Evolutionary conservation across 2,113 vertebrate genomes (phyloP), one percentile per base, ranked within the genome.

Genomic region (Pelvicachromis taeniatus): DNA sequence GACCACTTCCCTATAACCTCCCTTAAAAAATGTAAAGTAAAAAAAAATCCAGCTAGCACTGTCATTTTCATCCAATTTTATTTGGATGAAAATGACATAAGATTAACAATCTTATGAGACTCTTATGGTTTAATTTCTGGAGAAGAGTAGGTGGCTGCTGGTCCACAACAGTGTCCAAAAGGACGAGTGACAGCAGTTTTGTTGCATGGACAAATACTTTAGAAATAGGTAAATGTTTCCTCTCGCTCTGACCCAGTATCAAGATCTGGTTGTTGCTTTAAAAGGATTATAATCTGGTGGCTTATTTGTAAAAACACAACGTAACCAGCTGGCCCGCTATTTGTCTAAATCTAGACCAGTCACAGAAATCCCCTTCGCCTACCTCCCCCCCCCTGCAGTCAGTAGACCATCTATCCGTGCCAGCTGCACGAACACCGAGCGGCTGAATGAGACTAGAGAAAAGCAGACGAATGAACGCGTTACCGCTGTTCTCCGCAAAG

Each of bases 271-370:
- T 45, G 31, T 12, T 80, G 40, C 10, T 81, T 52, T 84, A 79
- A 75, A 80, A 4, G 21, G 58, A 81, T 87, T 78, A 75, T 9
- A 77, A 81, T 21, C 42, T 35, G n/a, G 6, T 56, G 17, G 6
- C 2, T 81, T 86, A 83, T 56, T 84, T 83, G 29, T 55, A 78
- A 45, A 86, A 75, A n/a, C 73, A 54, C 42, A 85, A 82, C 91
- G 21, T 80, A 65, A 82, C 14, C 88, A 82, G 70, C 68, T 77
- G 65, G 40, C 4, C 50, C 33, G 86, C 48, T 81, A 83, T 92
- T 91, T 89, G 89, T 89, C 19, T 3, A 77, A 73, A 84, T 88
- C 42, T 83, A 82, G 80, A 86, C 75, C 88, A 85, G 87, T 81
- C 82, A 81, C 12, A 54, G 23, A 16, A 65, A 65, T 65, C 11